Conservation (phyloP, 2,888 invertebrate species). For the Lasioglossum figueresi region DNA sequence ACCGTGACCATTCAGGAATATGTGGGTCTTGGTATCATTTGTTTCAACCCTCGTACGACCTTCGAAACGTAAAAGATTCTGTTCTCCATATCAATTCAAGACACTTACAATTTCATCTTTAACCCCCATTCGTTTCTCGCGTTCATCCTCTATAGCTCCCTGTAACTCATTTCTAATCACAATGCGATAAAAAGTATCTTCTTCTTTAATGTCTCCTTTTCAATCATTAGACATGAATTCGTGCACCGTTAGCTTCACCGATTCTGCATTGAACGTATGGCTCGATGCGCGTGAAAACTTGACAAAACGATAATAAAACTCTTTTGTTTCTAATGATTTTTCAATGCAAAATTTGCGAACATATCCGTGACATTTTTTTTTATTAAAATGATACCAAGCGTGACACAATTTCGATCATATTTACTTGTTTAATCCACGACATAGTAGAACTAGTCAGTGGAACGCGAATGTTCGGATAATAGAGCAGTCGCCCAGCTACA, state of each 20-base stretch:
- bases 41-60: background rate
- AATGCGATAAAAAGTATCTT: too few relatives aligned
- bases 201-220: background rate
- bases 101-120: background rate
- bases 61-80: background rate
- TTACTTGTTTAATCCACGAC: background rate
- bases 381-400: background rate
- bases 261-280: too few relatives aligned
- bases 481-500: too few relatives aligned
- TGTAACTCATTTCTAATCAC: background rate
- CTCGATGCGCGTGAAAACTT: too few relatives aligned
- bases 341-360: background rate
- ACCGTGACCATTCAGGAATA: constrained; percentile 87
- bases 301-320: background rate
- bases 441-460: too few relatives aligned
- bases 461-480: too few relatives aligned
- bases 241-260: too few relatives aligned
- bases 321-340: background rate
- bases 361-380: background rate
- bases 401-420: background rate
- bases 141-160: background rate
- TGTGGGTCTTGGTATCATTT: constrained; percentile 81
- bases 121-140: background rate
- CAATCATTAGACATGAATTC: too few relatives aligned
- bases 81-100: background rate